phyloP scores from a whole-genome alignment of 2,888 invertebrate species.

The Luffia ferchaultella region DNA sequence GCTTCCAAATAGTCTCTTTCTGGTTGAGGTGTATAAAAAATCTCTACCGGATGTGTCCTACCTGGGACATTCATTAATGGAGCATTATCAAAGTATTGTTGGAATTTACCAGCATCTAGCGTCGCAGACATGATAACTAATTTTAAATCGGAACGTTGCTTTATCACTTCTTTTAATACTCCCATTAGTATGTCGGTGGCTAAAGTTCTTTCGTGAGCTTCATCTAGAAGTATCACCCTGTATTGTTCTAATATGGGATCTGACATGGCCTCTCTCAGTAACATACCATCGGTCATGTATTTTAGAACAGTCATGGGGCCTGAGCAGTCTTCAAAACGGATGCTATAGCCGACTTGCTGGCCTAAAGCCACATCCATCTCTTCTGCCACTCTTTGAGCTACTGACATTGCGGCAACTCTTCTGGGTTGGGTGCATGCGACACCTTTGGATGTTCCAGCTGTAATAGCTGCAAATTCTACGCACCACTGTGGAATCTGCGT shows the following conservation, averaged over 20 bases:
- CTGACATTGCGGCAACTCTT: conserved; percentile 99
- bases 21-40: conserved; percentile 99
- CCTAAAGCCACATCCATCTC: conserved; percentile 98
- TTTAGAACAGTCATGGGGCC: conserved; percentile 93
- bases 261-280: conserved; percentile 98
- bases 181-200: conserved; percentile 98
- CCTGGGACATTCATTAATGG: conserved; percentile 98
- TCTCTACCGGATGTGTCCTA: conserved; percentile 64
- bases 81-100: conserved; percentile 98
- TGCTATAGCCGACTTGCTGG: conserved; percentile 82
- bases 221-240: conserved; percentile 94
- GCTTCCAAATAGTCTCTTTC: conserved; percentile 97
- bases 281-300: conserved; percentile 99
- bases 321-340: conserved; percentile 99
- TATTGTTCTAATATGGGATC: conserved; percentile 97
- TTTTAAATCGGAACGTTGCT: conserved; percentile 91
- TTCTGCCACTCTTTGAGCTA: conserved; percentile 97
- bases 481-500: conserved; percentile 93
- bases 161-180: conserved; percentile 95
- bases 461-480: conserved; percentile 46
- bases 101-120: conserved; percentile 98
- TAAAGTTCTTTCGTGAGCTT: conserved; percentile 98
- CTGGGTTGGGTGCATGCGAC: conserved; percentile 98
- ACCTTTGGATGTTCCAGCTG: conserved; percentile 40
- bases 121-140: conserved; percentile 99